Evolutionary conservation across 2,113 vertebrate species (phyloP).

Genomic region (Rhineura floridana): DNA sequence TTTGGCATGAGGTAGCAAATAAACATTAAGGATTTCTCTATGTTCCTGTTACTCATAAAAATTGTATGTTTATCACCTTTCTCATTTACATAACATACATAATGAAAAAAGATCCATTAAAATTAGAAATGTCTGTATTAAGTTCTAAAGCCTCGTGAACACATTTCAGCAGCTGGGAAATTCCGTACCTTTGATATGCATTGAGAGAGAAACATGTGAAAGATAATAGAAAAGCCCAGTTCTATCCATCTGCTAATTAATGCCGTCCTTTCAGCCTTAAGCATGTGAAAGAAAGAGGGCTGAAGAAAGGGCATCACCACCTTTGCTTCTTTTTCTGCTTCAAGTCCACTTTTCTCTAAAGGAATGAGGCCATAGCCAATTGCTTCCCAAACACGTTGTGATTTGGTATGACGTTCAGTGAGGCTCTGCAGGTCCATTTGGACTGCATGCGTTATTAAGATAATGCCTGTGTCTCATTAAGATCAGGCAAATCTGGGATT

Average conservation of each 20-base stretch:
- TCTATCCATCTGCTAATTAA: constrained; percentile 25
- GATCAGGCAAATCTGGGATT: constrained; percentile 62
- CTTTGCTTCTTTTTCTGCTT: constrained; percentile 61
- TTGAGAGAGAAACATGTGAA: accelerated
- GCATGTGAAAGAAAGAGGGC: constrained; percentile 24
- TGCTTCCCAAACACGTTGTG: constrained; percentile 80
- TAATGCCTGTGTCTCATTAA: constrained; percentile 83
- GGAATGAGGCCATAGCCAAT: constrained; percentile 83
- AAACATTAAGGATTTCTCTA: neutral
- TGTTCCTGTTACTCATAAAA: neutral
- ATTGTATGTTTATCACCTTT: neutral
- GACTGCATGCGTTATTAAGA: constrained; percentile 74
- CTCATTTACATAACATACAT: no score
- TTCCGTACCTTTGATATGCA: neutral
- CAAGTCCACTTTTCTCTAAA: constrained; percentile 83
- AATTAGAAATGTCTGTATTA: constrained; percentile 6
- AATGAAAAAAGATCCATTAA: constrained; percentile 4
- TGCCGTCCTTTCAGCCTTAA: constrained; percentile 46
- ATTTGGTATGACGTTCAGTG: constrained; percentile 83
- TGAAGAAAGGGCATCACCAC: constrained; percentile 65
- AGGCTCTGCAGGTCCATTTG: constrained; percentile 67
- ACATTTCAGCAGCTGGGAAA: accelerated
- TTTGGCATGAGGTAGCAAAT: neutral
- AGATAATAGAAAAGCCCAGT: constrained; percentile 6
- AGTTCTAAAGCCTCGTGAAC: accelerated